Evolutionary conservation across 2,797 vertebrate genomes (phyloP).

Genomic region (Thaleichthys pacificus): DNA sequence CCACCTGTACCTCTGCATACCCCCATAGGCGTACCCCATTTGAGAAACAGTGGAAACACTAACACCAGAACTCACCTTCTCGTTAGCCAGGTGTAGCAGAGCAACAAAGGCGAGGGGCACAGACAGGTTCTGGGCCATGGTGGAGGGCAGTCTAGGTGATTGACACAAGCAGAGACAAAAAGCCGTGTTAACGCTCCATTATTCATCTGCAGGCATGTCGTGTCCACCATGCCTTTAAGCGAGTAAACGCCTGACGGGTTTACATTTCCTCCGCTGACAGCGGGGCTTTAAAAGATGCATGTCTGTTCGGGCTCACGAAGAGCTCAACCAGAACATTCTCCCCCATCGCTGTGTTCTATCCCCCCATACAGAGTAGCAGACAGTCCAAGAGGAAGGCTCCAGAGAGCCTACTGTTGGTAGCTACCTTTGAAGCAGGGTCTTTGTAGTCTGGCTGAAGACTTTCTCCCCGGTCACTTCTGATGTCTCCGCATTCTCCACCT

Average conservation of each 20-base stretch:
- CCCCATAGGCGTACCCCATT: no score
- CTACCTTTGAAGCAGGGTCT: constrained; percentile 83
- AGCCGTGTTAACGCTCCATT: not conserved
- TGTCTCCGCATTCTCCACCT: constrained; percentile 44
- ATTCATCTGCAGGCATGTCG: constrained; percentile 10
- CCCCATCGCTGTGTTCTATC: no score
- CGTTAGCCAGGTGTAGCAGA: constrained; percentile 91
- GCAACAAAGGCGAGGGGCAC: constrained; percentile 89
- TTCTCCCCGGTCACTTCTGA: constrained; percentile 75
- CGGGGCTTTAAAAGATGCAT: constrained; percentile 3
- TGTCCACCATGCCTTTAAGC: not conserved
- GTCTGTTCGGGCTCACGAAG: not conserved
- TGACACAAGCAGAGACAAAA: not conserved
- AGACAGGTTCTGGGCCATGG: constrained; percentile 89
- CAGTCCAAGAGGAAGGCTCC: no score
- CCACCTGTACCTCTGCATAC: no score
- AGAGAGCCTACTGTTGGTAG: not conserved
- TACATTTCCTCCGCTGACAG: not conserved
- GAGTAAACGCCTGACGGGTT: not conserved
- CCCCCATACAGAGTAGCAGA: no score
- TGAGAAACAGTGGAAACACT: not conserved
- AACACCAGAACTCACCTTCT: constrained; percentile 80
- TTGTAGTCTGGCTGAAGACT: constrained; percentile 80
- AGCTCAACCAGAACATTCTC: no score
- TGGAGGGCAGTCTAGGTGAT: constrained; percentile 78